Base-by-base conservation (phyloP, 1,140 invertebrate species). In the Drosophila gunungcola region DNA sequence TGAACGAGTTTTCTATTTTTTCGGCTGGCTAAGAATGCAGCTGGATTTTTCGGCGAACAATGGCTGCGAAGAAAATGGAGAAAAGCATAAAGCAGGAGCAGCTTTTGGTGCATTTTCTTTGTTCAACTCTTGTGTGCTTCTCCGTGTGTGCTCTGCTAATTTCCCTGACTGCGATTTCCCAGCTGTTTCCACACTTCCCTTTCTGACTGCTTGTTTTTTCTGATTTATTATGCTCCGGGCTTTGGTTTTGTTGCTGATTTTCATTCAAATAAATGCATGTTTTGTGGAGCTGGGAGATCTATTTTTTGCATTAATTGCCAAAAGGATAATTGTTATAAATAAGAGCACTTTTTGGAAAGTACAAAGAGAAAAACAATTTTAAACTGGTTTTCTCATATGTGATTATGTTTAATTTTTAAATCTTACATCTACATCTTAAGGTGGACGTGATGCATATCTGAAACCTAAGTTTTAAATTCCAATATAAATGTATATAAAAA, bases 101-200 rank as follows among this genome's bases (percentile, higher is more conserved):
- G 46, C 25, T 49, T 25, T 63, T 43, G 34, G n/a, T 57, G 43
- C 27, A 68, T 70, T 65, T 70, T 42, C 48, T 56, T 57, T 52
- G 45, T 72, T 38, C 45, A 25, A n/a, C 38, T 13, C 54, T 73
- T 73, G 46, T 73, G 53, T 39, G 32, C 42, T 16, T 45, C 32
- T 48, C 11, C 36, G 41, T 51, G 51, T 62, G 25, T 56, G 49
- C 51, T 39, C 9, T 62, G 68, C 56, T 74, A 55, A 74, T 74
- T 73, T 73, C 51, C 57, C 60, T 16, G 36, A 38, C 72, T 63
- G 42, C 49, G 25, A 74, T 74, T 74, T 73, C 38, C 45, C 65
- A 72, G 52, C 43, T 72, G 64, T 12, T 57, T 21, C 16, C 51
- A 7, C 49, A 34, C 67, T 65, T 53, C 5, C 38, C 42, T 55